Base-by-base conservation (phyloP, 2,113 vertebrate genomes). In the Myanophis thanlyinensis region DNA sequence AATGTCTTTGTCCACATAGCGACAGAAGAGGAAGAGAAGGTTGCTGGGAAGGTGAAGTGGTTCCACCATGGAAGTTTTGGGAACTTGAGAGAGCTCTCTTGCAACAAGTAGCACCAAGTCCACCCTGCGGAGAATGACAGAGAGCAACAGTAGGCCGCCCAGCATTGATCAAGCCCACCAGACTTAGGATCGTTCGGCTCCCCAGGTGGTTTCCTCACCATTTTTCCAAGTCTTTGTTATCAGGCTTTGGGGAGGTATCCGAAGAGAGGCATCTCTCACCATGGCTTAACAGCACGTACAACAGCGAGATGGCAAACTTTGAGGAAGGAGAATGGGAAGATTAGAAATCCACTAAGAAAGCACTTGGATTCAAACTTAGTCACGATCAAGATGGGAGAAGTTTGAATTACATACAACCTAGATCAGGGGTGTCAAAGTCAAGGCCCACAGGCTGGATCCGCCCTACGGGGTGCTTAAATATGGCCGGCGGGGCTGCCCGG, bases 291-390 rank as follows among this genome's bases (percentile, higher is more conserved):
- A 99, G 96, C 13, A 98, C 98, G 13, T 99, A 99, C n/a, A 99
- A 97, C 93, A 99, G 95, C 12, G 99, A 99, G 96, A 99, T 98
- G 40, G 99, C 99, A 95, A 99, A 99, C 99, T 99, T 99, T 95
- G 5, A 67, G 48, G 51, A 22, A 51, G 27, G 3, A 30, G 54
- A 46, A 0, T 5, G 30, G 5, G 67, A 52, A 95, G 73, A 52
- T 44, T 11, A 4, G 48, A 13, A 2, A 80, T 20, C 35, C 35
- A 10, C 18, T 4, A 22, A 40, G 18, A 44, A 80, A 80, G 18
- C 35, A 80, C 73, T 22, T 80, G 73, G 73, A 80, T 40, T 80
- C 73, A 80, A 80, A 40, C 18, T 22, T 9, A 80, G 18, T 40
- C 35, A 44, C 35, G 8, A 22, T 22, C 73, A 44, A 22, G 73